These are phyloP conservation scores for Hydrozoanthus tunicans DNA, from an alignment of 64 coral and sea anemone species.

Conservation along the genomic window DNA sequence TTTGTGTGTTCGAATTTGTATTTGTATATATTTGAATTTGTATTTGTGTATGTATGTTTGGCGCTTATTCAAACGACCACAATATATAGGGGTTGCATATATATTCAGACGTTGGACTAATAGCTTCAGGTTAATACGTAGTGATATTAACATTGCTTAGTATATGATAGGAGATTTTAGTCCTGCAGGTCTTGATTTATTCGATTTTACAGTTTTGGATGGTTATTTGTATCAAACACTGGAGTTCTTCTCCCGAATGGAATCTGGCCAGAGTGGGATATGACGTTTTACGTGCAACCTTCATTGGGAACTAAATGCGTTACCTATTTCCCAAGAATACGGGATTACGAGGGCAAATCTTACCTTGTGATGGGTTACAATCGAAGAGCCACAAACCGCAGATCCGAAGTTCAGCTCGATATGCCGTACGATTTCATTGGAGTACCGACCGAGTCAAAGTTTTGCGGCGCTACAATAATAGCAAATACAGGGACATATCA, in stretches of 20 bases:
- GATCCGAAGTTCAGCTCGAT: constrained; percentile 37
- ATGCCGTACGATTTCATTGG: constrained; percentile 64
- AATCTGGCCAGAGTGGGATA: constrained; percentile 26
- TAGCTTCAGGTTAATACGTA: too few relatives aligned
- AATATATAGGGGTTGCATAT: too few relatives aligned
- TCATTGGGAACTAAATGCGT: too few relatives aligned
- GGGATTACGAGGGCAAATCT: constrained; percentile 13
- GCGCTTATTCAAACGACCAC: too few relatives aligned
- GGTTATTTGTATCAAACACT: constrained; percentile 59
- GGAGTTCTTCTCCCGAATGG: constrained; percentile 44
- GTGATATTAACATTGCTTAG: too few relatives aligned
- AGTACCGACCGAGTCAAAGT: constrained; percentile 31
- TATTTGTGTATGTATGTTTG: too few relatives aligned
- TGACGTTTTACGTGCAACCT: background rate
- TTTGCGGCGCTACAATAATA: constrained; percentile 66
- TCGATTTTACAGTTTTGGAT: constrained; percentile 50
- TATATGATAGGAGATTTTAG: too few relatives aligned
- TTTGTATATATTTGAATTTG: too few relatives aligned
- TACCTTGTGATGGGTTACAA: constrained; percentile 55
- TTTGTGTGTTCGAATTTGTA: too few relatives aligned
- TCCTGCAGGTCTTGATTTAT: background rate
- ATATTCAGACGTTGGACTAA: too few relatives aligned
- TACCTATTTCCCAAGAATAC: constrained; percentile 41
- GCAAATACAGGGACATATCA: constrained; percentile 56
- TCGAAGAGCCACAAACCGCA: constrained; percentile 3